These are phyloP conservation scores for Microctenopoma lineatum DNA, from an alignment of 2,797 vertebrate genomes.

Conservation along the genomic window DNA sequence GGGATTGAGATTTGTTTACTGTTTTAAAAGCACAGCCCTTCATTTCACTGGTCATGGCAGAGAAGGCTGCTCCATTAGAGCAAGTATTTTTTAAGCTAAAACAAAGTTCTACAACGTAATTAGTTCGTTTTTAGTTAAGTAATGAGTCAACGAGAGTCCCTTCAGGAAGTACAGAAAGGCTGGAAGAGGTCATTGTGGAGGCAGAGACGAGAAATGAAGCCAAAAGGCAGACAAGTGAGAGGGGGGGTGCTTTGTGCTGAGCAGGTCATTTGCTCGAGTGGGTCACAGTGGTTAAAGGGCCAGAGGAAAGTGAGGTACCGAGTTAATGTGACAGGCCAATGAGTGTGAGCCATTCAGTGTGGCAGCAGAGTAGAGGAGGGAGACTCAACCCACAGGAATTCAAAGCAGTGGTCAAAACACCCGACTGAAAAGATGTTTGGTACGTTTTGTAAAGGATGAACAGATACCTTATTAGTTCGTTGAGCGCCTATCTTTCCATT, in stretches of 20 bases:
- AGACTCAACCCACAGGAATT: conserved; percentile 32
- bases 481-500: background rate
- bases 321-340: conserved; percentile 78
- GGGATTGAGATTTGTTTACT: background rate
- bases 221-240: conserved; percentile 45
- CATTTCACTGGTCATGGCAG: too few relatives aligned
- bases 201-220: conserved; percentile 58
- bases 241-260: conserved; percentile 58
- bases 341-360: conserved; percentile 57
- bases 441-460: background rate
- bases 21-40: background rate
- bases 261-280: conserved; percentile 73
- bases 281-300: conserved; percentile 65
- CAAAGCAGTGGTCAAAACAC: conserved; percentile 42
- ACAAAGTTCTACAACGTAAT: background rate
- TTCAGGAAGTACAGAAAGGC: conserved; percentile 47
- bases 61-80: too few relatives aligned
- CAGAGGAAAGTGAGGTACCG: conserved; percentile 68
- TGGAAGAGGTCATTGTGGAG: conserved; percentile 42
- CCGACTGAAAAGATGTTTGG: conserved; percentile 19
- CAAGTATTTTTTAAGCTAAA: background rate
- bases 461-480: background rate
- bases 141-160: background rate
- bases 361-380: conserved; percentile 32
- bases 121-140: background rate